Conservation (phyloP, 2,113 vertebrate species). For the Leuciscus idus region DNA sequence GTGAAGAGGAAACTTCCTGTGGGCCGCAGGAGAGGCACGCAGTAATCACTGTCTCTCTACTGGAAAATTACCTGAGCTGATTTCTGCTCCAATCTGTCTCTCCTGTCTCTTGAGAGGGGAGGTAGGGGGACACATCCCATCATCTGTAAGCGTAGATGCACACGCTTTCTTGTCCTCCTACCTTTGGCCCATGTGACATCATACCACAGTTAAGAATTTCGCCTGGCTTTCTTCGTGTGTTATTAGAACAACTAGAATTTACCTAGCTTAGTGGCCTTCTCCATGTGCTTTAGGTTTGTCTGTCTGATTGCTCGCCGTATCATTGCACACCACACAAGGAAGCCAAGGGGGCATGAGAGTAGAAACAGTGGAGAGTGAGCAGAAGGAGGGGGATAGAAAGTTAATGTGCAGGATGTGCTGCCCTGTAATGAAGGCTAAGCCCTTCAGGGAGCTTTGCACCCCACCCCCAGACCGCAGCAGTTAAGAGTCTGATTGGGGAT, state of each 20-base stretch:
- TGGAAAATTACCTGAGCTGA: constrained; percentile 72
- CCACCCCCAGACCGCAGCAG: constrained; percentile 68
- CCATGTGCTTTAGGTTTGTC: constrained; percentile 76
- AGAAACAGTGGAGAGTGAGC: constrained; percentile 41
- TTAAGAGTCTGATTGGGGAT: constrained; percentile 81
- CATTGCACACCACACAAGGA: constrained; percentile 18
- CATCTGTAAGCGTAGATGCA: constrained; percentile 58
- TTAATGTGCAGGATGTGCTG: constrained; percentile 80
- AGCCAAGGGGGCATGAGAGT: constrained; percentile 18
- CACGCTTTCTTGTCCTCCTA: constrained; percentile 23
- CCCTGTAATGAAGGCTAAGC: constrained; percentile 77
- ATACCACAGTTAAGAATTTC: constrained; percentile 50
- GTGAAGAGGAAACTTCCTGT: constrained; percentile 49
- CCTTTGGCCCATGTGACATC: constrained; percentile 57
- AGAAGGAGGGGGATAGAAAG: constrained; percentile 66
- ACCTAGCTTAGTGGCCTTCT: constrained; percentile 48
- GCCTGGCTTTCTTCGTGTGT: constrained; percentile 62
- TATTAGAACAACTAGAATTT: constrained; percentile 69
- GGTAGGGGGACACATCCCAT: constrained; percentile 66
- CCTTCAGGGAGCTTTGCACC: constrained; percentile 75
- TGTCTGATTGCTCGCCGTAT: constrained; percentile 65
- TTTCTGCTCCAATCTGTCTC: constrained; percentile 73
- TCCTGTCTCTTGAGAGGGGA: constrained; percentile 59
- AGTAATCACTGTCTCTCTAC: constrained; percentile 69
- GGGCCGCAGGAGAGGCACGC: constrained; percentile 55